Evolutionary conservation across 2,113 vertebrate genomes (phyloP).

Genomic region (Prionailurus viverrinus): DNA sequence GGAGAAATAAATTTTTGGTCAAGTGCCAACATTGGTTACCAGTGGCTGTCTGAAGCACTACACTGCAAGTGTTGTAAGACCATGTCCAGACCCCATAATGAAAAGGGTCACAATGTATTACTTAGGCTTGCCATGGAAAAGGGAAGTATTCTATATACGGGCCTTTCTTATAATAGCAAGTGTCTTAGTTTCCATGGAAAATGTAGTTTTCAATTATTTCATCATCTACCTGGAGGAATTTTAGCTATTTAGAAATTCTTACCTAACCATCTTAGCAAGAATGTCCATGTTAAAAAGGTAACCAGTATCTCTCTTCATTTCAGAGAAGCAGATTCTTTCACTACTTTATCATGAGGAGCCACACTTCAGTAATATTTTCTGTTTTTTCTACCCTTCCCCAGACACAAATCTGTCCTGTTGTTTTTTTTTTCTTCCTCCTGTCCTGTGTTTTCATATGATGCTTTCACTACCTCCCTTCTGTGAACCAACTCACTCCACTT

Average conservation of each 20-base stretch:
- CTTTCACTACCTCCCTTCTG: not conserved
- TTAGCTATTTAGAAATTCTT: not conserved
- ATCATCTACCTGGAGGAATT: not conserved
- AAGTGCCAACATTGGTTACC: not conserved
- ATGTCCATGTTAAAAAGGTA: not conserved
- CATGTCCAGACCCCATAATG: not conserved
- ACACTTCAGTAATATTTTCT: not conserved
- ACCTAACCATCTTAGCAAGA: not conserved
- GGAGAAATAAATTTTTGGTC: not conserved
- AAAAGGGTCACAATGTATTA: not conserved
- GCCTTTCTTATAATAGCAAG: not conserved
- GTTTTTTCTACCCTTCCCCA: not conserved
- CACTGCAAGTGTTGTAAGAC: not conserved
- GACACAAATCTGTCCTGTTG: not conserved
- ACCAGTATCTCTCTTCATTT: not conserved
- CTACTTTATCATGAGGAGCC: not conserved
- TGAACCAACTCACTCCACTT: not conserved
- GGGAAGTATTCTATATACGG: not conserved
- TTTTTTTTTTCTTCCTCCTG: not conserved
- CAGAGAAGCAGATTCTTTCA: not conserved
- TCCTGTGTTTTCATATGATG: not conserved
- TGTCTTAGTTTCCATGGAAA: not conserved
- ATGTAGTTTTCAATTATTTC: not conserved
- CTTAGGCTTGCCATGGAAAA: not conserved
- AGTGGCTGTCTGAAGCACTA: not conserved